Base-by-base conservation (phyloP, 2,888 invertebrate species). In the Galerucella pusilla region DNA sequence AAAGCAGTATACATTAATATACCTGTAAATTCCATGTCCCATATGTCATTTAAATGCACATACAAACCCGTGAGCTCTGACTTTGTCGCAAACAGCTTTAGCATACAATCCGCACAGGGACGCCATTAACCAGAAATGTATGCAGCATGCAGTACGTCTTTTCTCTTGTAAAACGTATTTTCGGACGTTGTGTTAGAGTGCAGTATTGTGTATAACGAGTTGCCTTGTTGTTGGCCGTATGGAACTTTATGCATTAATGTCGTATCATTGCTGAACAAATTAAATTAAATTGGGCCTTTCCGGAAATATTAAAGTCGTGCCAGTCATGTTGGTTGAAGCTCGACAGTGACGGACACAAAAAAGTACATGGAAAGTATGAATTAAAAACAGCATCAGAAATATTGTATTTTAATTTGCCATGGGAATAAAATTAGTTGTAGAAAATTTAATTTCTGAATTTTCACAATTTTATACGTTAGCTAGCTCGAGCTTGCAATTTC, bases 231-330 rank as follows among this genome's bases (percentile, higher is more conserved):
- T 25, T 60, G 54, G 65, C 64, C 71, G 69, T 69, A 66, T 70
- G 60, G 70, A 75, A 71, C 74, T 76, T 75, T 71, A 71, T 76
- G 79, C 79, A 79, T 79, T 79, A 80, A 78, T 77, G 81, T 79
- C 80, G 72, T 75, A 79, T 80, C 77, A 81, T 81, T 75, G 75
- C 76, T 68, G 73, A 80, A 80, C 79, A 79, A 80, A 81, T 80
- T 79, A 79, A 81, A 81, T 77, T 79, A 77, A 79, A 80, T 81
- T 81, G 75, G 79, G 78, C 77, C 80, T 80, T 81, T 79, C 79
- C 75, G 78, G 79, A 79, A 77, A 75, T 78, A 77, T 75, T 78
- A 80, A 70, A 69, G 69, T 65, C 57, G 60, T 65, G 65, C 66
- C 42, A 66, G 65, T 66, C 66, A 71, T 66, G 71, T 57, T 75